A percentile compares a stretch with the other conserved stretches of the same genome.
phyloP scores from a whole-genome alignment of 2,888 invertebrate species.

The Leptopilina syphax region DNA sequence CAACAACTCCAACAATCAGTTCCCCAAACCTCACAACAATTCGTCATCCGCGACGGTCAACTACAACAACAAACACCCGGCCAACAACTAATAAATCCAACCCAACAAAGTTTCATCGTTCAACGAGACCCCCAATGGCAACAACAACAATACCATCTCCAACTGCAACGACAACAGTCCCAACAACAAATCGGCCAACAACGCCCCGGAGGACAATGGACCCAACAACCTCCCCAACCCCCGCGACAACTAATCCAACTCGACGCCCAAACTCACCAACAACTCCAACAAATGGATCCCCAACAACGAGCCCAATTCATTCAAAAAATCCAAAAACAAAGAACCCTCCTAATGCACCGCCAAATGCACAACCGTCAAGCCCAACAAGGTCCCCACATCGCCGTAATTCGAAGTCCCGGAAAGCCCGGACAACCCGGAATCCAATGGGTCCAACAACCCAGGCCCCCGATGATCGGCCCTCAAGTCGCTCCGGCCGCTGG shows the following conservation, averaged over 20 bases:
- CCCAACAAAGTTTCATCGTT: slow-evolving; percentile 72
- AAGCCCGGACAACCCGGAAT: slow-evolving; percentile 80
- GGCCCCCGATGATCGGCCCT: slow-evolving; percentile 80
- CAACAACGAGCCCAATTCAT: slow-evolving; percentile 89
- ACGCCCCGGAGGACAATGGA: slow-evolving; percentile 72
- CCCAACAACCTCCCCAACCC: slow-evolving; percentile 80
- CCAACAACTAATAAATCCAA: slow-evolving; percentile 72
- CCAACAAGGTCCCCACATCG: slow-evolving; percentile 81
- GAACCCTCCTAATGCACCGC: slow-evolving; percentile 79
- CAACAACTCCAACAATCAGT: slow-evolving; percentile 77
- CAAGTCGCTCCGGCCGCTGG: slow-evolving; percentile 73
- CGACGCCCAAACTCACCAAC: slow-evolving; percentile 90
- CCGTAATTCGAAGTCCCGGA: slow-evolving; percentile 84
- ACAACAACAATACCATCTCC: slow-evolving; percentile 78
- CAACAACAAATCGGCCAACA: slow-evolving; percentile 72
- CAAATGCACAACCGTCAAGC: slow-evolving; percentile 80
- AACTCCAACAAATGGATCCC: slow-evolving; percentile 89
- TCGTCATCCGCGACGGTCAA: slow-evolving; percentile 75
- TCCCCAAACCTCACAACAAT: slow-evolving; percentile 73
- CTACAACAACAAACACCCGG: slow-evolving; percentile 74
- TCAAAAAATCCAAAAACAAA: slow-evolving; percentile 85
- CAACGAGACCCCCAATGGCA: slow-evolving; percentile 82
- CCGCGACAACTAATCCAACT: slow-evolving; percentile 86
- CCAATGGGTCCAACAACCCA: slow-evolving; percentile 84
- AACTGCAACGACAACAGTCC: slow-evolving; percentile 76